A percentile compares a stretch with the other conserved stretches of the same genome.
These are phyloP conservation scores for Morone saxatilis DNA, from an alignment of 2,113 vertebrate genomes.

Conservation along the genomic window DNA sequence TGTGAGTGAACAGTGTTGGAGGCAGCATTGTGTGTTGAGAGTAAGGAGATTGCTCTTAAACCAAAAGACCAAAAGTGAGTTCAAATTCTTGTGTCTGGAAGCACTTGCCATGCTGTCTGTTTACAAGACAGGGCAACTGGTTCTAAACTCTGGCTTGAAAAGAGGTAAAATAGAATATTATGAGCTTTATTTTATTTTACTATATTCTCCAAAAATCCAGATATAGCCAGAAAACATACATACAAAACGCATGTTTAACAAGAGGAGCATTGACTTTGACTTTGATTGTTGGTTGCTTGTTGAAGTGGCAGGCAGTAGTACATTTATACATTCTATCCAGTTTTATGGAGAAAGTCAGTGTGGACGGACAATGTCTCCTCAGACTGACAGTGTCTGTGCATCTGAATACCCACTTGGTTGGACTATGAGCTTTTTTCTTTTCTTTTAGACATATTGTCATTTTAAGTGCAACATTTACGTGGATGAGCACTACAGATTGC, in stretches of 20 bases:
- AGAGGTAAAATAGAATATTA: not conserved
- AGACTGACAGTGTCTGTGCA: not conserved
- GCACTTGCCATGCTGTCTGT: constrained; percentile 5
- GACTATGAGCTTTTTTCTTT: too few species aligned
- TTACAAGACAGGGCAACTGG: not conserved
- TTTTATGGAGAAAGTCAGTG: not conserved
- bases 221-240: not conserved
- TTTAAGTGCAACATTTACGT: too few species aligned
- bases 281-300: not conserved
- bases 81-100: not conserved
- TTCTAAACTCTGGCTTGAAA: not conserved
- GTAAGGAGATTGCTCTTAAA: not conserved
- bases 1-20: constrained; percentile 22
- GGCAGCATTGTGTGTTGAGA: not conserved
- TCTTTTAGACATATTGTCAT: too few species aligned
- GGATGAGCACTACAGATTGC: too few species aligned
- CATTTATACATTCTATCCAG: too few species aligned
- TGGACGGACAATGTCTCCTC: not conserved
- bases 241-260: not conserved
- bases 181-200: not conserved
- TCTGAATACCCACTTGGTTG: not conserved
- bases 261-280: too few species aligned
- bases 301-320: not conserved
- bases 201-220: not conserved
- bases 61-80: not conserved